A percentile compares a stretch with the other conserved stretches of the same genome.
Conservation (phyloP, 2,797 vertebrate species). For the Hoplostethus mediterraneus region DNA sequence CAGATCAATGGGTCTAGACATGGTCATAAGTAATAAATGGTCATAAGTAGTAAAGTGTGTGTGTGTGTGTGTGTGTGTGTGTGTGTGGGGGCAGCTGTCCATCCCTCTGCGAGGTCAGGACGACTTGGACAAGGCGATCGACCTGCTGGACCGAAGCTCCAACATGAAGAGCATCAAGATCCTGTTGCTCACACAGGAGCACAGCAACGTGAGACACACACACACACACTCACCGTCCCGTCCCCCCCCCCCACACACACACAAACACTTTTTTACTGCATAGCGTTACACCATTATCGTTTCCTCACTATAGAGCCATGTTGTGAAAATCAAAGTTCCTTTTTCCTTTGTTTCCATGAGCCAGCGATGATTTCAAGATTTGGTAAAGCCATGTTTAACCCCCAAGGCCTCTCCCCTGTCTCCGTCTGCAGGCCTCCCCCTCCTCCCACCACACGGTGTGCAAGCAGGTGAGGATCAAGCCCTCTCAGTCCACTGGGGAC, state of each 20-base stretch:
- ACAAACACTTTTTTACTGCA: slow-evolving; percentile 2
- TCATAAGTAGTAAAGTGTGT: not conserved
- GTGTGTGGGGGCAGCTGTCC: slow-evolving; percentile 85
- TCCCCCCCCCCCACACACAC: slow-evolving; percentile 11
- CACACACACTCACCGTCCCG: slow-evolving; percentile 25
- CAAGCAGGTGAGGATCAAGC: slow-evolving; percentile 96
- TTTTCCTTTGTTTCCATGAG: slow-evolving; percentile 12
- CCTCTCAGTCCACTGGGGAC: slow-evolving; percentile 94
- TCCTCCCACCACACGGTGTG: slow-evolving; percentile 86
- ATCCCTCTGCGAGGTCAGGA: slow-evolving; percentile 94
- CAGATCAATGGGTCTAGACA: not conserved
- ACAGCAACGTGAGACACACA: slow-evolving; percentile 88
- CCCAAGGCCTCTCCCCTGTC: not conserved
- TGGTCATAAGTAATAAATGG: not conserved
- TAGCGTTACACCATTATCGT: slow-evolving; percentile 48
- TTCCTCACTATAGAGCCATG: slow-evolving; percentile 45
- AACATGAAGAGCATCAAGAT: slow-evolving; percentile 98
- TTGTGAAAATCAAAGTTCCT: slow-evolving; percentile 59
- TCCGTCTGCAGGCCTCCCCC: slow-evolving; percentile 80
- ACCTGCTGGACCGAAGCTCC: slow-evolving; percentile 94
- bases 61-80: not conserved
- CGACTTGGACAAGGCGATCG: slow-evolving; percentile 95
- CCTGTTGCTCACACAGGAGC: slow-evolving; percentile 91
- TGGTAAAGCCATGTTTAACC: slow-evolving; percentile 6
- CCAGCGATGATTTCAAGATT: not conserved